These are phyloP conservation scores for Zaprionus gabonicus DNA, from an alignment of 1,140 invertebrate genomes.

Conservation along the genomic window DNA sequence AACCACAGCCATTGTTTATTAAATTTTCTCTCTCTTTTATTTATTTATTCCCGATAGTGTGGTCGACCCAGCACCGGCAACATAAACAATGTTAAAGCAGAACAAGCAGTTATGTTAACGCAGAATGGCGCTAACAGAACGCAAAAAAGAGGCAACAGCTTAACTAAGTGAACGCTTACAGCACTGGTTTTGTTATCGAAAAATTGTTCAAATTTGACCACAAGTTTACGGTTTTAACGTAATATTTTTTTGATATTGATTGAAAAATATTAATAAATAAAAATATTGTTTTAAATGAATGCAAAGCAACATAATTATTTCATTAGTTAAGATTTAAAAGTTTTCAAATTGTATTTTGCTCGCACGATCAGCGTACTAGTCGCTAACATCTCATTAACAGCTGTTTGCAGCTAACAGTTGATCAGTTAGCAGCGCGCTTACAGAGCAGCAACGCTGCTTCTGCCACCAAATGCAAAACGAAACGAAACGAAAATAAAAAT, in stretches of 20 bases:
- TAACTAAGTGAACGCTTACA: background rate
- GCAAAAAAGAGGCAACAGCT: background rate
- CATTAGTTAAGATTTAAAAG: background rate
- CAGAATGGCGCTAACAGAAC: background rate
- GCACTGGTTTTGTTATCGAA: background rate
- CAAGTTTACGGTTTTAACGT: background rate
- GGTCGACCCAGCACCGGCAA: background rate
- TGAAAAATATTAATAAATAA: background rate
- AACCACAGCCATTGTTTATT: conserved; percentile 51
- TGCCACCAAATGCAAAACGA: conserved; percentile 32
- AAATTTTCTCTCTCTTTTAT: background rate
- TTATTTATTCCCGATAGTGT: background rate
- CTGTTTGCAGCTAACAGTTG: conserved; percentile 17
- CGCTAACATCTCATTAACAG: background rate
- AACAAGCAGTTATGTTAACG: background rate
- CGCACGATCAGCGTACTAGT: conserved; percentile 24
- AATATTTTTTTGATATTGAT: background rate
- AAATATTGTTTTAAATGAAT: background rate
- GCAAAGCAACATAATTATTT: background rate
- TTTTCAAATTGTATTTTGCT: conserved; percentile 1
- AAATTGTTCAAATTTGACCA: background rate
- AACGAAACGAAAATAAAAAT: conserved; percentile 33
- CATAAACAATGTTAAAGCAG: background rate
- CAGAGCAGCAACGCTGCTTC: conserved; percentile 22
- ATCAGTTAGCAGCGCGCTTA: conserved; percentile 12